A percentile compares a stretch with the other conserved stretches of the same genome.
Conservation (phyloP, 2,888 invertebrate species). For the Smittia aterrima region DNA sequence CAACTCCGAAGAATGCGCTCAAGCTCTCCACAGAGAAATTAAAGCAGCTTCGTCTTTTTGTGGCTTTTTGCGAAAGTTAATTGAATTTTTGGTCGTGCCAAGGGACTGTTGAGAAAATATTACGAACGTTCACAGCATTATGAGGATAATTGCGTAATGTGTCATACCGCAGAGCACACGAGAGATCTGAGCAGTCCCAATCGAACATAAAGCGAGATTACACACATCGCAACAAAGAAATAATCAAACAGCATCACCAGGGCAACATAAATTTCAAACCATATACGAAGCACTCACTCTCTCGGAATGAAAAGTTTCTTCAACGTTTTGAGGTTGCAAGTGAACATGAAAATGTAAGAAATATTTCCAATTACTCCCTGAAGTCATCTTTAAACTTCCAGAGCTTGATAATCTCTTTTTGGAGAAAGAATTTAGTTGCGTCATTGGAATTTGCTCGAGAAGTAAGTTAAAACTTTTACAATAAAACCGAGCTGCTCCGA, state of each 20-base stretch:
- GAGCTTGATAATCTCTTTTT: too few relatives aligned
- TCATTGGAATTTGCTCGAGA: too few relatives aligned
- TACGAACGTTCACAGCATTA: not conserved
- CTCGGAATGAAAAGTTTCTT: too few relatives aligned
- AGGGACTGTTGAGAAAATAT: not conserved
- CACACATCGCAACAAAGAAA: slow-evolving; percentile 21
- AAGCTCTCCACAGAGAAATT: not conserved
- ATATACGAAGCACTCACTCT: too few relatives aligned
- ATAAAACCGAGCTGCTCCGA: too few relatives aligned
- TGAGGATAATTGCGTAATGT: slow-evolving; percentile 16
- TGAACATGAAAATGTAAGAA: too few relatives aligned
- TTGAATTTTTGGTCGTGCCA: slow-evolving; percentile 17
- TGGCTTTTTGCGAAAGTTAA: not conserved
- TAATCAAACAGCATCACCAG: slow-evolving; percentile 22
- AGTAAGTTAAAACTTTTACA: too few relatives aligned
- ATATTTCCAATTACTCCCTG: too few relatives aligned
- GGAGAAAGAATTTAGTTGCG: too few relatives aligned
- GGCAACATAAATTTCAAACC: slow-evolving; percentile 13
- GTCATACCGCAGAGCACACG: slow-evolving; percentile 17
- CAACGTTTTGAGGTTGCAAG: too few relatives aligned
- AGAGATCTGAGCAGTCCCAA: slow-evolving; percentile 2
- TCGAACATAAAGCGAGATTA: slow-evolving; percentile 23
- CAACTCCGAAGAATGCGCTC: too few relatives aligned
- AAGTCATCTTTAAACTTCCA: too few relatives aligned
- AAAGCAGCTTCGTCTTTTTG: not conserved